Evolutionary conservation across 1,140 invertebrate genomes (phyloP).

Genomic region (Pinna nobilis): DNA sequence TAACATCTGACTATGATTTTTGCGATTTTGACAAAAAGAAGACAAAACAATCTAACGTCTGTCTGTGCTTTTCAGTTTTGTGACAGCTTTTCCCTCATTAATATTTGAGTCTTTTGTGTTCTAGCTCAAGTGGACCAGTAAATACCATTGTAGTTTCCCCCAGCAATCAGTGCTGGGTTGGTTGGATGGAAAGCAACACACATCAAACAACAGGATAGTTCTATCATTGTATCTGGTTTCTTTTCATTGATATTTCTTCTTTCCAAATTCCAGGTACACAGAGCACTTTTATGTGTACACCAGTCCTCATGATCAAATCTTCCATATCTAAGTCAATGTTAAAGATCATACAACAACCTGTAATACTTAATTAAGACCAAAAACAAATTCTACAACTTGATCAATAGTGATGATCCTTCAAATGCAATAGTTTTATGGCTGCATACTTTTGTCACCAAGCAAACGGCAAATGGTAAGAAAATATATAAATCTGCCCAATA

Average conservation of each 20-base stretch:
- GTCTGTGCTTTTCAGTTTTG: too few species aligned
- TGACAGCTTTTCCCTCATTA: too few species aligned
- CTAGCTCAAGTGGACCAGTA: too few species aligned
- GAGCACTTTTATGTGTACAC: conserved; percentile 71
- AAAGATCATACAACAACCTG: conserved; percentile 29
- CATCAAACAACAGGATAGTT: conserved; percentile 71
- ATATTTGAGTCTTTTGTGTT: too few species aligned
- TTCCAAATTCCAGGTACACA: conserved; percentile 74
- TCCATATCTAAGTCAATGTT: conserved; percentile 63
- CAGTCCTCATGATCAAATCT: conserved; percentile 74
- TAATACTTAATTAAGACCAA: background rate
- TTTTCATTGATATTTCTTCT: conserved; percentile 65
- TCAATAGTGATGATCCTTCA: too few species aligned
- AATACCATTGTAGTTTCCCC: conserved; percentile 73
- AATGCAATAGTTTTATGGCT: background rate
- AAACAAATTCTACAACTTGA: background rate
- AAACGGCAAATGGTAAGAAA: background rate
- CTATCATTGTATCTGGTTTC: conserved; percentile 71
- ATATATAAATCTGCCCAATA: too few species aligned
- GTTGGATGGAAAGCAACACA: conserved; percentile 72
- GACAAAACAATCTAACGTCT: too few species aligned
- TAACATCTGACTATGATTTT: too few species aligned
- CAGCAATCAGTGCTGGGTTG: conserved; percentile 69
- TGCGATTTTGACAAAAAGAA: too few species aligned
- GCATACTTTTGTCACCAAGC: background rate